Conservation (phyloP, 2,113 vertebrate species). For the Zapornia atra region DNA sequence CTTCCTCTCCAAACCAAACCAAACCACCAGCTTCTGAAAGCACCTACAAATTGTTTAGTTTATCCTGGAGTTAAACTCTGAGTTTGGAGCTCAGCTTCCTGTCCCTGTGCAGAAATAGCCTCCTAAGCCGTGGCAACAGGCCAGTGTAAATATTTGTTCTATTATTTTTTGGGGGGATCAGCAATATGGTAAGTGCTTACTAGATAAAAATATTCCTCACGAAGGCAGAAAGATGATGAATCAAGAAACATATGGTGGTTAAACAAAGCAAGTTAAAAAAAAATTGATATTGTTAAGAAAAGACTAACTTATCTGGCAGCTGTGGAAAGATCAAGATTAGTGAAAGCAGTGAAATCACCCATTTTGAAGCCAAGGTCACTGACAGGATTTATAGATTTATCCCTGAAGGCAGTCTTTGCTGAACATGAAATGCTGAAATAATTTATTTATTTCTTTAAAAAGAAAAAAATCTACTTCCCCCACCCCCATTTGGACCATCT, state of each 20-base stretch:
- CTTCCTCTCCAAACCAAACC: background rate
- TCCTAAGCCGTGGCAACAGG: background rate
- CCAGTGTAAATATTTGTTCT: background rate
- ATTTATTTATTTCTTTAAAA: background rate
- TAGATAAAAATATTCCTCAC: background rate
- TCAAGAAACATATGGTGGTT: background rate
- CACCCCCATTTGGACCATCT: background rate
- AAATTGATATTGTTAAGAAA: background rate
- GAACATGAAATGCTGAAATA: constrained; percentile 60
- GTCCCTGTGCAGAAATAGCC: background rate
- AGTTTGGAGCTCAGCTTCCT: background rate
- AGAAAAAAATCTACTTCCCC: background rate
- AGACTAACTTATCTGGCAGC: constrained; percentile 10
- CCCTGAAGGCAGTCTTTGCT: constrained; percentile 76
- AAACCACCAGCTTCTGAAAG: background rate
- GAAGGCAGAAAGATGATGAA: background rate
- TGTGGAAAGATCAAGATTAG: constrained; percentile 6
- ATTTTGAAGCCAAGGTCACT: constrained; percentile 74
- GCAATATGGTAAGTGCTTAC: background rate
- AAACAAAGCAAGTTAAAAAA: constrained; percentile 14
- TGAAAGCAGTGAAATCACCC: background rate
- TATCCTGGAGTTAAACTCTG: background rate
- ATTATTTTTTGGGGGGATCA: background rate
- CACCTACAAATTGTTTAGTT: background rate
- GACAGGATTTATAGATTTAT: constrained; percentile 78